These are phyloP conservation scores for Urocolius indicus DNA, from an alignment of 2,113 vertebrate genomes.

Conservation along the genomic window DNA sequence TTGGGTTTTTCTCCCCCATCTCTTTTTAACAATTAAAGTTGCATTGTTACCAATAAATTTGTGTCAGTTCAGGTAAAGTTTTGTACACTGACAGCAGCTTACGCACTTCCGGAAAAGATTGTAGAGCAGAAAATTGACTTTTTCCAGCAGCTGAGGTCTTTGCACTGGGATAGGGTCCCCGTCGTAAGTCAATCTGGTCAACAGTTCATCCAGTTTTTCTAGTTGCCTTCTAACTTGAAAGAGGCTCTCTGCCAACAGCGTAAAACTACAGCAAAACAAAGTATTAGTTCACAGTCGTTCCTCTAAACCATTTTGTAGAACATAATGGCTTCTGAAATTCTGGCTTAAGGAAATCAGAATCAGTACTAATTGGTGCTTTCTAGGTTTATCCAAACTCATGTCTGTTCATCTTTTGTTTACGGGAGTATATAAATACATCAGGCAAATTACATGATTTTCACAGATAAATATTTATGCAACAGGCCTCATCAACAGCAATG, in stretches of 20 bases:
- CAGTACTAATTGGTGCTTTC: not conserved
- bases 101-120: constrained; percentile 92
- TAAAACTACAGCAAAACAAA: constrained; percentile 83
- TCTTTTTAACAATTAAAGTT: not conserved
- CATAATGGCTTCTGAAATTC: not conserved
- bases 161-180: constrained; percentile 92
- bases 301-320: not conserved
- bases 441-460: not conserved
- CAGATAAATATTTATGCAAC: not conserved
- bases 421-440: not conserved
- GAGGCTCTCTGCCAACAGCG: constrained; percentile 91
- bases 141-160: constrained; percentile 88
- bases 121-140: constrained; percentile 90
- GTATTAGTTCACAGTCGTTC: not conserved
- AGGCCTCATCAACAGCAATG: not conserved
- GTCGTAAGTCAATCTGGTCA: constrained; percentile 92
- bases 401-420: not conserved
- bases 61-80: not conserved
- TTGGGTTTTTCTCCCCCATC: no score
- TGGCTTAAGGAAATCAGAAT: not conserved
- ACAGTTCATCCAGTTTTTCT: constrained; percentile 92
- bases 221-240: constrained; percentile 94
- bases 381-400: not conserved
- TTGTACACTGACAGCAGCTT: not conserved
- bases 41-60: not conserved